A percentile compares a stretch with the other conserved stretches of the same genome.
phyloP scores from a whole-genome alignment of 2,888 invertebrate genomes.

The Morpho helenor region DNA sequence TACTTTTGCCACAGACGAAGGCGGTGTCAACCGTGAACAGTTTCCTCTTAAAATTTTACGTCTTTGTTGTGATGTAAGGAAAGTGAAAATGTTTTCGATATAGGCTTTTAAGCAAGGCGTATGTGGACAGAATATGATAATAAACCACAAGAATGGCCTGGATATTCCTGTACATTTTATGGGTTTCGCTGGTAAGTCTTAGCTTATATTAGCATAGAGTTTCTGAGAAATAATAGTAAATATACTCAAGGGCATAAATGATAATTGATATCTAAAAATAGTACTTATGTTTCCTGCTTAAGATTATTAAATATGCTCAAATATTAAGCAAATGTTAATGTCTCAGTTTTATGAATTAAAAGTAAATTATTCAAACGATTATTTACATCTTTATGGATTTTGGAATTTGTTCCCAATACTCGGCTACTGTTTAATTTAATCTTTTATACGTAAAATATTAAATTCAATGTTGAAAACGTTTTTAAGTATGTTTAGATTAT shows the following conservation, averaged over 20 bases:
- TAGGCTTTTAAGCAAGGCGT: constrained; percentile 5
- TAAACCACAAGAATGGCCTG: constrained; percentile 42
- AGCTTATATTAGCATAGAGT: not conserved
- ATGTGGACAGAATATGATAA: constrained; percentile 18
- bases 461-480: no score
- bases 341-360: no score
- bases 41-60: not conserved
- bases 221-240: not conserved
- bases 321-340: no score
- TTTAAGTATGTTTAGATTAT: no score
- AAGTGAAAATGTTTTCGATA: constrained; percentile 11
- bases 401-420: no score
- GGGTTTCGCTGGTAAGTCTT: constrained; percentile 44
- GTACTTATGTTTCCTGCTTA: no score
- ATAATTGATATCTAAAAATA: no score
- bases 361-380: no score
- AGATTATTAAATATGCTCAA: no score
- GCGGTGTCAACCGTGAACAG: constrained; percentile 11
- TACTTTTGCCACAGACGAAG: constrained; percentile 16
- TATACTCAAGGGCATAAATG: not conserved
- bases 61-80: constrained; percentile 6
- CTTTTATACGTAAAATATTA: no score
- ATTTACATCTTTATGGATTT: no score
- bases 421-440: no score
- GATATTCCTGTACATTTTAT: constrained; percentile 44